phyloP scores from a whole-genome alignment of 2,797 vertebrate genomes.

The Pachyuromys duprasi region DNA sequence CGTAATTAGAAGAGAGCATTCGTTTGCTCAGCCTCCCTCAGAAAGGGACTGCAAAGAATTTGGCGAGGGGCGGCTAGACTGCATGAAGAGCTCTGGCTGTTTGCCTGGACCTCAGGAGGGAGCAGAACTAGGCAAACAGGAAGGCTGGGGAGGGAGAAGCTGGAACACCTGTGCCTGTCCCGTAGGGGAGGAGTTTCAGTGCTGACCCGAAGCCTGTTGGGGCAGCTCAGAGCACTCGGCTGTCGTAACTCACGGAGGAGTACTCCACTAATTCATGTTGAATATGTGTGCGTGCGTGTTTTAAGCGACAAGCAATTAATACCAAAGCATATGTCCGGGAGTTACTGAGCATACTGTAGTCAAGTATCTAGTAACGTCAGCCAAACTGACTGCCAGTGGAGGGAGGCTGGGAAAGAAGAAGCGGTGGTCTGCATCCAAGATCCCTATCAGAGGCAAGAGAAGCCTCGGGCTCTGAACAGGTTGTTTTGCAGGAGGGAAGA shows the following conservation, averaged over 20 bases:
- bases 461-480: neutral
- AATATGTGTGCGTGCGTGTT: conserved; percentile 7
- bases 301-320: conserved; percentile 39
- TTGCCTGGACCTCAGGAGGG: neutral
- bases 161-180: neutral
- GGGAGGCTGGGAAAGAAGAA: conserved; percentile 58
- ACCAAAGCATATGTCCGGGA: conserved; percentile 52
- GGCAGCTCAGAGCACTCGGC: neutral
- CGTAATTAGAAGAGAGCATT: conserved; percentile 16
- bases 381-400: conserved; percentile 11
- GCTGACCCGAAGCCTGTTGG: neutral
- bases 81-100: neutral
- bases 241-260: neutral
- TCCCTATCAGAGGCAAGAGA: neutral
- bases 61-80: neutral
- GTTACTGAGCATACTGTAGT: conserved; percentile 18
- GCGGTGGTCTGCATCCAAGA: conserved; percentile 18
- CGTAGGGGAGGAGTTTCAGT: neutral
- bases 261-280: conserved; percentile 7
- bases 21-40: neutral
- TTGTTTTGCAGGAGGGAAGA: neutral
- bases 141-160: neutral
- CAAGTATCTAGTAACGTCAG: neutral
- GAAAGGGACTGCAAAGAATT: neutral
- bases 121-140: neutral